These are phyloP conservation scores for Danio choprae DNA, from an alignment of 2,797 vertebrate species.

Conservation along the genomic window DNA sequence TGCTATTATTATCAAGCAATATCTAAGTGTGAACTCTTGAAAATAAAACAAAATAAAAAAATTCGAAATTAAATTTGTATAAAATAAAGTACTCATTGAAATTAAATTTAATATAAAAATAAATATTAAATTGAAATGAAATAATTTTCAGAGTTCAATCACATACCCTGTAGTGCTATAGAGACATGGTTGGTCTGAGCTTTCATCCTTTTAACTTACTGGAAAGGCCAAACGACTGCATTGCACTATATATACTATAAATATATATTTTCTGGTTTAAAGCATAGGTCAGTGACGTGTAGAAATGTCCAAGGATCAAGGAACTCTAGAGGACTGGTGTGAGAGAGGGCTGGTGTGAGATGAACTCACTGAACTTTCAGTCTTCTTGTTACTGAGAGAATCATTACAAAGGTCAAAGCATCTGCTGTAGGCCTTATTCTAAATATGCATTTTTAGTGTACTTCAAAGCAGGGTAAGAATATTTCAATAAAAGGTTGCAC, in stretches of 20 bases:
- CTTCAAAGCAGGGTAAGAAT: background rate
- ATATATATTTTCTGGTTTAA: background rate
- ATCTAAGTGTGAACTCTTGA: too few relatives aligned
- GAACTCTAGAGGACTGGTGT: background rate
- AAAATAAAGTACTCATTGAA: too few relatives aligned
- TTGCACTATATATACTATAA: background rate
- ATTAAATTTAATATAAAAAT: too few relatives aligned
- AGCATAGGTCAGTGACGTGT: background rate
- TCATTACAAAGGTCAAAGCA: background rate
- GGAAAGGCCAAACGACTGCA: background rate
- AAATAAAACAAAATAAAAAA: too few relatives aligned
- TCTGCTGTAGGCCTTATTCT: background rate
- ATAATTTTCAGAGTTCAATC: background rate
- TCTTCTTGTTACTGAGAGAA: background rate
- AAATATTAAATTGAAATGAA: too few relatives aligned
- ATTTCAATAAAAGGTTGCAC: background rate
- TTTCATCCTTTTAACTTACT: background rate
- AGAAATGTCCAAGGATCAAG: background rate
- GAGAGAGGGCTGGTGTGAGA: background rate
- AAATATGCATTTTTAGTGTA: background rate
- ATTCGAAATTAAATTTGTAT: too few relatives aligned
- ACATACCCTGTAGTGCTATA: too few relatives aligned
- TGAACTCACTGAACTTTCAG: constrained; percentile 16
- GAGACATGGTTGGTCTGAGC: background rate
- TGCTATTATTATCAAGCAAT: too few relatives aligned